phyloP scores from a whole-genome alignment of 2,113 vertebrate genomes.

The Onychorhynchus coronatus region DNA sequence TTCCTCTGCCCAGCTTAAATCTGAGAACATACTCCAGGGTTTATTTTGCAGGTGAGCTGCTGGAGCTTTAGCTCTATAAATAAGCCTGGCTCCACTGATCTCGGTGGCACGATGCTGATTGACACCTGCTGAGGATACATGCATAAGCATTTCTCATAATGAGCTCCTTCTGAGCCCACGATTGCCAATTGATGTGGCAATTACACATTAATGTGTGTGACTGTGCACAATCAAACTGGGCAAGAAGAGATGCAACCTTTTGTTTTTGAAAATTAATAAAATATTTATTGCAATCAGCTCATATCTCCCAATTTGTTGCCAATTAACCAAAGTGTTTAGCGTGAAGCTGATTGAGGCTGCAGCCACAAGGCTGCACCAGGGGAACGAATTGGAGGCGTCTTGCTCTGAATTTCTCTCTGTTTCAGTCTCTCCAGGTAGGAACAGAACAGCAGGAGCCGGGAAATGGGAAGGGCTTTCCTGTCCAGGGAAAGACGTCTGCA shows the following conservation, averaged over 20 bases:
- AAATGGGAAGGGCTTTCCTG: background rate
- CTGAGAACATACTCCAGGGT: background rate
- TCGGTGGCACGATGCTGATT: background rate
- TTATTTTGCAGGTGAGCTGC: slow-evolving; percentile 30
- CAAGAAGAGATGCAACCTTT: slow-evolving; percentile 32
- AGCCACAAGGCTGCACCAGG: background rate
- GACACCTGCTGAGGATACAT: slow-evolving; percentile 34
- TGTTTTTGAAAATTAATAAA: slow-evolving; percentile 52
- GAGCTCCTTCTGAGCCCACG: slow-evolving; percentile 32
- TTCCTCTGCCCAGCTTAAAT: background rate
- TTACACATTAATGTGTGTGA: slow-evolving; percentile 31
- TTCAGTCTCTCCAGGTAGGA: background rate
- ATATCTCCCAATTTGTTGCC: slow-evolving; percentile 45
- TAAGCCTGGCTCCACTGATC: background rate
- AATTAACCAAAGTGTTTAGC: slow-evolving; percentile 53
- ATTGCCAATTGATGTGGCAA: slow-evolving; percentile 48
- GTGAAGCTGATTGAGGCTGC: slow-evolving; percentile 25
- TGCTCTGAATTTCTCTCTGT: background rate
- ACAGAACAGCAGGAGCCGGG: background rate
- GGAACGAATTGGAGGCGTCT: background rate
- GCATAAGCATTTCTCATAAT: slow-evolving; percentile 25
- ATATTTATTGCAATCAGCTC: slow-evolving; percentile 62
- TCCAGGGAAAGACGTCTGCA: background rate
- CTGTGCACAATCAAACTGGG: slow-evolving; percentile 44
- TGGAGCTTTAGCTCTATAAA: slow-evolving; percentile 10